Base-by-base conservation (phyloP, 2,888 invertebrate species). In the Autographa pulchrina region DNA sequence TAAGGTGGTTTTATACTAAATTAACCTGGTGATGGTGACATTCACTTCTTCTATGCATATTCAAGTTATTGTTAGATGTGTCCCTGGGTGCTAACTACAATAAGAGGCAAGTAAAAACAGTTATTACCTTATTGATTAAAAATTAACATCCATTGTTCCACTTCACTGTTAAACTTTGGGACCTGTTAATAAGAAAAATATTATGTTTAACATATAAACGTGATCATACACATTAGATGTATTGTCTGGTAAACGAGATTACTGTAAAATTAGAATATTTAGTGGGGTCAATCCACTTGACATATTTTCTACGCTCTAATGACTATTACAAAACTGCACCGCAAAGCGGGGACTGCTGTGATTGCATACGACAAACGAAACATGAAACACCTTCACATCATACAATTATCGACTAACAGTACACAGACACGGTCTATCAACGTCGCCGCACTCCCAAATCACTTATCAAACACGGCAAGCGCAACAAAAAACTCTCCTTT, bases 281-380 rank as follows among this genome's bases (percentile, higher is more conserved):
- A 81, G 81, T 81, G 89, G 88, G 90, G 86, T 90, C 89, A 88
- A 88, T 91, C 86, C 85, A 91, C 89, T 90, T 95, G 95, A 95
- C 95, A 96, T 94, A 90, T 90, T 94, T 95, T 94, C 93, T 91
- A 94, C 94, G 96, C 90, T 95, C 94, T 92, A 92, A 90, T 92
- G 93, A 92, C 88, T 91, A 89, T 96, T 96, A 93, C 95, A 94
- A 96, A 95, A 95, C 91, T 89, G 75, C 80, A 80, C 82, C 68
- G 75, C 76, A 76, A 76, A 77, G 72, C 77, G 72, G 64, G 68
- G 75, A 65, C 80, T 81, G 68, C 70, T 78, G 80, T 82, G 77
- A 80, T 77, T 79, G 77, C 80, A 82, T 60, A 79, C 78, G 70
- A 67, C 78, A 70, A 71, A 70, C 73, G 80, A 83, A 83, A 86